Percentiles rank a stretch among this genome's conserved stretches.
phyloP scores from a whole-genome alignment of 1,140 invertebrate species.

The Ephestia elutella region DNA sequence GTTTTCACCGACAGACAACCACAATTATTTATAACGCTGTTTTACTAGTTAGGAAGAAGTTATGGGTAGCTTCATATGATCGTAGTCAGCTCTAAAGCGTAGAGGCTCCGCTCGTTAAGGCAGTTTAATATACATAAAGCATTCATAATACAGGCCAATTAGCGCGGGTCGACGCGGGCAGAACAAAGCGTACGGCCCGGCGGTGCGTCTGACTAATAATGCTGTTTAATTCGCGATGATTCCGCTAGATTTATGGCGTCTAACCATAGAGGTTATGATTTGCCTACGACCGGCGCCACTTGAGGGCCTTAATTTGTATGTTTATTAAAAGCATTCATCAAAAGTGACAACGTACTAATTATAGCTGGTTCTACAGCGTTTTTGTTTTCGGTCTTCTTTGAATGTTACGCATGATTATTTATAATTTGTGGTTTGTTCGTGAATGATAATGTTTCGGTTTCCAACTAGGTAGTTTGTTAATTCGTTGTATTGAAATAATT shows the following conservation, averaged over 20 bases:
- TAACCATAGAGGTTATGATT: constrained; percentile 66
- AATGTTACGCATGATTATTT: background rate
- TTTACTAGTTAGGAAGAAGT: too few relatives aligned
- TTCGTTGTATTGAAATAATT: too few relatives aligned
- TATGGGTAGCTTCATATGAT: background rate
- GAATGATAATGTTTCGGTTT: too few relatives aligned
- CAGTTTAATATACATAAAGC: constrained; percentile 5
- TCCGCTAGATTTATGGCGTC: constrained; percentile 61
- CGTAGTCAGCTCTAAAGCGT: background rate
- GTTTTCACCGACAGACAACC: too few relatives aligned
- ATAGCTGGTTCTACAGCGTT: constrained; percentile 19
- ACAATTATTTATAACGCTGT: too few relatives aligned
- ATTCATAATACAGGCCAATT: constrained; percentile 6
- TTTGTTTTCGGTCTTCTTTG: background rate
- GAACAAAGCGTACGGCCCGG: constrained; percentile 18
- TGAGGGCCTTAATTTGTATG: background rate
- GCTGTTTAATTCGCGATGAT: constrained; percentile 40
- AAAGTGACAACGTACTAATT: constrained; percentile 15
- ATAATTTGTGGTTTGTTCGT: background rate
- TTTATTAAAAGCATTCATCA: background rate
- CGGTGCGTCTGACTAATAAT: constrained; percentile 56
- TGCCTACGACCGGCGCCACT: constrained; percentile 39
- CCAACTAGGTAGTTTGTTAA: too few relatives aligned
- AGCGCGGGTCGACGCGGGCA: constrained; percentile 3
- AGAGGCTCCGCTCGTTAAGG: background rate